A percentile compares a stretch with the other conserved stretches of the same genome.
Evolutionary conservation across 2,888 invertebrate genomes (phyloP).

Genomic region (Limnephilus rhombicus): DNA sequence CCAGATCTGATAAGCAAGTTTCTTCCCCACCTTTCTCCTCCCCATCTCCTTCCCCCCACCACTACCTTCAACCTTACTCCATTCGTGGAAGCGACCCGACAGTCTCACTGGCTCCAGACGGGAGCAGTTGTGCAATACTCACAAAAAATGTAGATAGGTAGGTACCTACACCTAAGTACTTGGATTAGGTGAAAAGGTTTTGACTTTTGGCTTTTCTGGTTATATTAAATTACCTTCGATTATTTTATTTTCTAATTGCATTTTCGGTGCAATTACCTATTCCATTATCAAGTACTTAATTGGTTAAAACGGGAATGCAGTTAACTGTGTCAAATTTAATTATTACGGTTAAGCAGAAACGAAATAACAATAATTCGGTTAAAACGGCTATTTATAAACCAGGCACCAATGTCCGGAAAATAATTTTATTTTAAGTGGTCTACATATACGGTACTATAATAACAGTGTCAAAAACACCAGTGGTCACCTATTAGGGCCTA

Average conservation of each 20-base stretch:
- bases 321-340: not conserved
- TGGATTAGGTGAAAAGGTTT: too few species aligned
- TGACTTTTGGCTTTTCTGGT: not conserved
- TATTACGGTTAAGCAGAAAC: not conserved
- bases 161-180: too few species aligned
- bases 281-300: not conserved
- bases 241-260: not conserved
- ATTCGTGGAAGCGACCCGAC: too few species aligned
- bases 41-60: too few species aligned
- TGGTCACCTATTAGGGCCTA: not conserved
- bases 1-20: too few species aligned
- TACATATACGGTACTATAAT: not conserved
- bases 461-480: not conserved
- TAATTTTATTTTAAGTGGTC: not conserved
- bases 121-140: too few species aligned
- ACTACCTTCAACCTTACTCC: too few species aligned
- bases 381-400: conserved; percentile 1
- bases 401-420: not conserved
- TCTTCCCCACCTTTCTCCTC: too few species aligned
- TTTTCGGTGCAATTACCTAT: not conserved
- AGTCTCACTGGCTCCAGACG: too few species aligned
- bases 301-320: not conserved
- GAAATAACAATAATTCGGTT: not conserved
- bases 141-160: too few species aligned
- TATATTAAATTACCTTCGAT: not conserved